Conservation (phyloP, 2,797 vertebrate species). For the Cynopterus sphinx region DNA sequence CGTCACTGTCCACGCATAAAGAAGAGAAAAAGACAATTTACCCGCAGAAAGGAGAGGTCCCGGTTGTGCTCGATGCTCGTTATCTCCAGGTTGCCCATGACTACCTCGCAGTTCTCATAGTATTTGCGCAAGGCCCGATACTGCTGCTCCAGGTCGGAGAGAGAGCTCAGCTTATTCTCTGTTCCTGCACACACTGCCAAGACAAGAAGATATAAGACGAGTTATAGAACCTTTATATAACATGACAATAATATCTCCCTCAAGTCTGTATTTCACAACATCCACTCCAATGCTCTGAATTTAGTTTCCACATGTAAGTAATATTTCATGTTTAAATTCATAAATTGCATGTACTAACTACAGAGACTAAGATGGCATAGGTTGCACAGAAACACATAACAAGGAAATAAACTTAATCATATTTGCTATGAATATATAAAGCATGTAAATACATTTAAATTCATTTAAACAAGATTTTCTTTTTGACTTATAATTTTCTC, state of each 20-base stretch:
- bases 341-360: neutral
- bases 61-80: constrained; percentile 97
- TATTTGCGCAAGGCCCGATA: constrained; percentile 96
- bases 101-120: constrained; percentile 98
- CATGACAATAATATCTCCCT: too few relatives aligned
- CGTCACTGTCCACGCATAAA: neutral
- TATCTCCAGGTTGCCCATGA: constrained; percentile 99
- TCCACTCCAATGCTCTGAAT: neutral
- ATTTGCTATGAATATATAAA: neutral
- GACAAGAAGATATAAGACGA: neutral
- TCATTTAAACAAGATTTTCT: neutral
- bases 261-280: neutral
- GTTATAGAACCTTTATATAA: neutral
- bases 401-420: neutral
- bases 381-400: neutral
- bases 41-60: constrained; percentile 97
- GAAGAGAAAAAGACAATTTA: constrained; percentile 78
- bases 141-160: constrained; percentile 98
- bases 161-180: constrained; percentile 97
- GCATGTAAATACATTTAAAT: neutral
- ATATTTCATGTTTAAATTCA: neutral
- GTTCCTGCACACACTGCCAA: constrained; percentile 95
- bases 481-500: neutral
- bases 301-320: neutral
- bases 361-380: neutral